Base-by-base conservation (phyloP, 2,888 invertebrate species). In the Eurytoma californica region DNA sequence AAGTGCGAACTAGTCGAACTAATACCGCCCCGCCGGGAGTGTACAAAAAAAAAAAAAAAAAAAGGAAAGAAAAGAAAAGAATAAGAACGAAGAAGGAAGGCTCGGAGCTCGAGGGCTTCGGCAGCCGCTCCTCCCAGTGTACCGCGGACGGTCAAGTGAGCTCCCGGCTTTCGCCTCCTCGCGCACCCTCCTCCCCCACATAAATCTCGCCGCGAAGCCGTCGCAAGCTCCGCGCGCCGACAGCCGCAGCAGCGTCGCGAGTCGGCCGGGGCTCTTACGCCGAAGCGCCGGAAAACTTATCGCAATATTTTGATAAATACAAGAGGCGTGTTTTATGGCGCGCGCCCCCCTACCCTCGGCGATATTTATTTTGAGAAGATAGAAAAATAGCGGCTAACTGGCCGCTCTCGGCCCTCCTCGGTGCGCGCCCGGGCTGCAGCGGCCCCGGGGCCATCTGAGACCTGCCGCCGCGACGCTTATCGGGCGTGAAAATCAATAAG, bases 221-320 rank as follows among this genome's bases (percentile, higher is more conserved):
- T 39, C 30, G 24, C 51, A 7, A 30, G 55, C 51, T 18, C 39
- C 24, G 24, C 24, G 24, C 24, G 47, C 24, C 12, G n/a, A 16
- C 16, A 63, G 63, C 72, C 30, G 58, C 58, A n/a, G 63, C 39
- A n/a, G n/a, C n/a, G n/a, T n/a, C n/a, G n/a, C n/a, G n/a, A n/a
- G n/a, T n/a, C n/a, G n/a, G 58, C 0, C 20, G 58, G 20, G 58
- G 24, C 60, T 60, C 24, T 60, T 24, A 24, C 58, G 4, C 18
- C n/a, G 7, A 24, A 1, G 24, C 39, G 12, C 18, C 68, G 76
- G 49, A 76, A 68, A 76, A 81, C 86, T 86, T 87, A 86, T 88
- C 87, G 87, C 85, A 89, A 90, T 89, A 88, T 90, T 90, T 89
- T 89, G 89, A 89, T 86, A 89, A 88, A 88, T 88, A 87, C 85